phyloP scores from a whole-genome alignment of 2,113 vertebrate species.

The Corythoichthys haematopterus region DNA sequence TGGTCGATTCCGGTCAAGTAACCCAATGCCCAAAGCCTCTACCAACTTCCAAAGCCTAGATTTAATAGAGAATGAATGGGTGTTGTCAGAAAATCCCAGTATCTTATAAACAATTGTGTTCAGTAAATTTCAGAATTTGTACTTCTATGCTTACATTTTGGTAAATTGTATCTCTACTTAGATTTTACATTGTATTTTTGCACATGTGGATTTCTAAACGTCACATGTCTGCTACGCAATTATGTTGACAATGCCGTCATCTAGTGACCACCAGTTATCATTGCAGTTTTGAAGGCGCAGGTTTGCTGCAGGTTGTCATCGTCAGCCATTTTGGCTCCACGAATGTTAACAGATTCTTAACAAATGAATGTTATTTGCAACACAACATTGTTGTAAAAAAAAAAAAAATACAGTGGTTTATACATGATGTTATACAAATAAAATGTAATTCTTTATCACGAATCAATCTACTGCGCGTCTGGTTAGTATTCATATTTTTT shows the following conservation, averaged over 20 bases:
- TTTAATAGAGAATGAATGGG: too few species aligned
- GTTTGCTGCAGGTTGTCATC: conserved; percentile 21
- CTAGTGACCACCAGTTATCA: conserved; percentile 31
- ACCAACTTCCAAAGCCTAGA: too few species aligned
- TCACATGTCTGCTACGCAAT: not conserved
- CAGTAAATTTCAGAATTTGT: too few species aligned
- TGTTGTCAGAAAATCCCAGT: too few species aligned
- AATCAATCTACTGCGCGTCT: not conserved
- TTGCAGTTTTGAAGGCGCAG: not conserved
- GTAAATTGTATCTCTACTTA: too few species aligned
- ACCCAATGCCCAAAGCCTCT: too few species aligned
- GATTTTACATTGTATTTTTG: too few species aligned
- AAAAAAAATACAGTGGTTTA: not conserved
- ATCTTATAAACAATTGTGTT: too few species aligned
- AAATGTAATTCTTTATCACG: not conserved
- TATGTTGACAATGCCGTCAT: conserved; percentile 29
- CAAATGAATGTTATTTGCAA: not conserved
- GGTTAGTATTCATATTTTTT: not conserved
- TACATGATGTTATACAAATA: not conserved
- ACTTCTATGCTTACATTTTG: too few species aligned
- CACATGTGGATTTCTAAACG: too few species aligned
- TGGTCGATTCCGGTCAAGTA: too few species aligned
- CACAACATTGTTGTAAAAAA: not conserved
- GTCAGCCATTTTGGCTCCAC: conserved; percentile 50
- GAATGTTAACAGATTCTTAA: not conserved